phyloP scores from a whole-genome alignment of 1,140 invertebrate genomes.

The Apocrypta bakeri region DNA sequence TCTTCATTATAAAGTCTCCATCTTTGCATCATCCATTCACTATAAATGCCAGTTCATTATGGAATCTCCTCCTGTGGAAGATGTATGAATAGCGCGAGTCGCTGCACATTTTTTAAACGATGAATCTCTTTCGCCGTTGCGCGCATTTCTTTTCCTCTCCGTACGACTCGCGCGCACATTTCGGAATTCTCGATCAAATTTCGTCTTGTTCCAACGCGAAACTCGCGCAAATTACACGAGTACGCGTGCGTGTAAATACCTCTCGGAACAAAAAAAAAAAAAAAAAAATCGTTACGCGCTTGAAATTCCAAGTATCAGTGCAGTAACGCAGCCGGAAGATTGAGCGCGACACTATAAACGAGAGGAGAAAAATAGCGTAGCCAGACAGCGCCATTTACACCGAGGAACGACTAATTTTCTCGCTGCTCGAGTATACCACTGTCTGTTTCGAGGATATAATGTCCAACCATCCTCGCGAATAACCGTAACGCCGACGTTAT shows the following conservation, averaged over 20 bases:
- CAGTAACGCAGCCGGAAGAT: not conserved
- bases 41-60: not conserved
- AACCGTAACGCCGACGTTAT: conserved; percentile 25
- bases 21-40: not conserved
- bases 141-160: not conserved
- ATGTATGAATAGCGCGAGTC: not conserved
- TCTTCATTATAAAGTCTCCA: not conserved
- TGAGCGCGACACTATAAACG: not conserved
- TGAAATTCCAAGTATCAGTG: not conserved
- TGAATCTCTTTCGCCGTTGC: not conserved
- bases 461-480: conserved; percentile 21
- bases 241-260: no score
- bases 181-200: not conserved
- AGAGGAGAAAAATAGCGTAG: conserved; percentile 11
- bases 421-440: no score
- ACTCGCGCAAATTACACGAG: no score
- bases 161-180: not conserved
- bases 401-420: conserved; percentile 36
- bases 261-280: no score
- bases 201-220: no score
- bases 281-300: not conserved
- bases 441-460: conserved; percentile 28
- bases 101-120: not conserved
- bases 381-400: not conserved
- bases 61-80: not conserved